Evolutionary conservation across 2,888 invertebrate species (phyloP), one percentile per base, ranked within the genome.

Genomic region (Synergus gifuensis): DNA sequence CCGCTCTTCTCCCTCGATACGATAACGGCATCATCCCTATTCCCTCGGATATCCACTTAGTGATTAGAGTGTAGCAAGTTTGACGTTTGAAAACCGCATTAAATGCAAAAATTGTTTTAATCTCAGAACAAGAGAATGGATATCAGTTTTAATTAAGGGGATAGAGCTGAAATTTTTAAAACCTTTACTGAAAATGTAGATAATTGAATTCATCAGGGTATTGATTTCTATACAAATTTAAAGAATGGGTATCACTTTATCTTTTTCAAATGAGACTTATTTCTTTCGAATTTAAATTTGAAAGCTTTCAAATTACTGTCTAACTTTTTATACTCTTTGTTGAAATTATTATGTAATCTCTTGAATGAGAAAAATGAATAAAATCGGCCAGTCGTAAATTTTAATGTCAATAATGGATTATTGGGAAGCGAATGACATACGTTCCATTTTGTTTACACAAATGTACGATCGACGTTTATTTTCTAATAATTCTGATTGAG

Each of bases 331-430:
- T n/a, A 62, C 18, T 22, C 0, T 22, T 11, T n/a, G 3, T 18
- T 11, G 9, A 22, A 62, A 62, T 62, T 11, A 5, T 7, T 60
- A 18, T 62, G 62, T 11, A 28, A 36, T 22, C 18, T 62, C 1
- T 46, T 46, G 46, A 46, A 22, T 62, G 28, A 18, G 4, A 22
- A 28, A 22, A 7, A 18, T 3, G 28, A 42, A 58, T 60, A 44
- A 81, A 83, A 83, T 82, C 85, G 83, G 86, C 87, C 88, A 89
- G 89, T 88, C 89, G 87, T 84, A 89, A 86, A 91, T 90, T 89
- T 88, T 89, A 91, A 91, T 90, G 89, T 89, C 89, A 90, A 91
- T 91, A 88, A 90, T 88, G 88, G 87, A 87, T 87, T 88, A 86
- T 86, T 86, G 88, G 87, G 86, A 88, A 86, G 87, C 87, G 86